Base-by-base conservation (phyloP, 2,888 invertebrate species). In the Troides helena region DNA sequence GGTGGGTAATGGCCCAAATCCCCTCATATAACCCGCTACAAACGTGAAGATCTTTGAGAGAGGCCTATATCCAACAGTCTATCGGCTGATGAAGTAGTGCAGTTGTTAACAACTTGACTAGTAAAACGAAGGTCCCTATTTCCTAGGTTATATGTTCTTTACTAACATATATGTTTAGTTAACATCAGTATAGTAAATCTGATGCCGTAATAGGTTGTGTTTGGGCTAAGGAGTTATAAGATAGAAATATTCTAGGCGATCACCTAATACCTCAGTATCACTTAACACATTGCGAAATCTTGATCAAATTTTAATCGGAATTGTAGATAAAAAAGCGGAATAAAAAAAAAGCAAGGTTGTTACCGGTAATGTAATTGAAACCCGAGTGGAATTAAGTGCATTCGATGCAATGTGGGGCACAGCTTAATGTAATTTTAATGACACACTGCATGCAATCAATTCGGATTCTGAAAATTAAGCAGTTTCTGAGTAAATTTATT, bases 361-460 rank as follows among this genome's bases (percentile, higher is more conserved):
- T 53, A 60, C 57, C 53, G 39, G 36, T 56, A 59, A 30, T 46
- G 14, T 61, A 61, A 69, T 65, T 65, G 50, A 60, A 60, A 65
- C 17, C 46, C 43, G 39, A 56, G 60, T n/a, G 4, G 53, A 53
- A 60, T 69, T 25, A 60, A 69, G 39, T 36, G 53, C 43, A 57
- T 60, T 43, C 56, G 59, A 30, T 46, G 65, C 61, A 46, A 62
- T 65, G 62, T 73, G 73, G 36, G 67, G 62, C 23, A 57, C 46
- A 58, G 79, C 75, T 77, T 85, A 85, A 86, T 85, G 84, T 81
- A 80, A 83, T 84, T 84, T 85, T 85, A 85, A 86, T 85, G 83
- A 81, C 76, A 72, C 77, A 81, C 81, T 74, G 79, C 78, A 79
- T 80, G 82, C 83, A 80, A 81, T 81, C 80, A 81, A 79, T 81